Percentiles rank a stretch among this genome's conserved stretches.
Conservation (phyloP, 2,797 vertebrate species). For the Hippocampus kuda region DNA sequence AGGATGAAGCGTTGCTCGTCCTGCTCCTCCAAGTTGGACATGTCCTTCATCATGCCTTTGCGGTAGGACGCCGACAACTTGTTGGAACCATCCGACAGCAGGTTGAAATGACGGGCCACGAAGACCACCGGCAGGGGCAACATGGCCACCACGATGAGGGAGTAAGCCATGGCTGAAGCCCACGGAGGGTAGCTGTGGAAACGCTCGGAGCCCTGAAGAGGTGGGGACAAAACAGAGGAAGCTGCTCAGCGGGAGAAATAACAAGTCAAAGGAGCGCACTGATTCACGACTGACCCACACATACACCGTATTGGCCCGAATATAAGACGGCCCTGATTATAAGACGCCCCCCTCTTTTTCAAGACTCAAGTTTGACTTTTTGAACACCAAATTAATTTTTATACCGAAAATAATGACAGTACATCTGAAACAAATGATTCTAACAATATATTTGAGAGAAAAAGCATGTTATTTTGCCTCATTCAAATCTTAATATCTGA, state of each 20-base stretch:
- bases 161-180: constrained; percentile 84
- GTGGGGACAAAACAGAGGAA: not conserved
- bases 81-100: constrained; percentile 90
- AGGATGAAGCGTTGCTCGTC: constrained; percentile 97
- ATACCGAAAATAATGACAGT: no score
- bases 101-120: constrained; percentile 81
- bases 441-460: no score
- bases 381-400: no score
- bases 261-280: not conserved
- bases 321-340: no score
- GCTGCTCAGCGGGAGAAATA: not conserved
- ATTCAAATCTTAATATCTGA: no score
- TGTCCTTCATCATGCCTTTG: constrained; percentile 97
- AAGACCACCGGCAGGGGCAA: constrained; percentile 87
- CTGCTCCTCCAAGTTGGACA: constrained; percentile 91
- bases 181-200: constrained; percentile 88
- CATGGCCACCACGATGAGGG: constrained; percentile 79
- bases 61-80: constrained; percentile 94
- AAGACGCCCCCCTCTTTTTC: no score
- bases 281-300: no score
- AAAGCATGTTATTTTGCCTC: no score
- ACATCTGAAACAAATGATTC: no score
- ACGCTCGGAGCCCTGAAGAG: constrained; percentile 74
- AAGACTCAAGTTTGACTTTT: no score
- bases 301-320: no score